These are phyloP conservation scores for Phoxinus dragarum DNA, from an alignment of 2,797 vertebrate genomes.

Conservation along the genomic window DNA sequence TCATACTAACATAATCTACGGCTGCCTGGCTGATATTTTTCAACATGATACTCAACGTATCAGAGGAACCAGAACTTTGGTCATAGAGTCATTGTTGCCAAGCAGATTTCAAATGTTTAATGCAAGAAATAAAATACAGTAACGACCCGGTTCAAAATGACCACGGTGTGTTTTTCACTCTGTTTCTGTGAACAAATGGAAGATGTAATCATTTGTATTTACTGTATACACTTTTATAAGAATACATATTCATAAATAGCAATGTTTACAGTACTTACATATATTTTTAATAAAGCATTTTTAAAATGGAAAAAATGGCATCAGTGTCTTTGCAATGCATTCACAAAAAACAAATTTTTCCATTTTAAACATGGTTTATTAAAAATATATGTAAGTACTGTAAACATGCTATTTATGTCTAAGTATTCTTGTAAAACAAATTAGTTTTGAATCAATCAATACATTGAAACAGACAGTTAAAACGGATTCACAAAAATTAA, in stretches of 20 bases:
- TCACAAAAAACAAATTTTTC: no score
- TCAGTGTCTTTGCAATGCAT: neutral
- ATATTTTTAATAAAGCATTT: neutral
- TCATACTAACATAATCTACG: neutral
- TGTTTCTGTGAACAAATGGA: neutral
- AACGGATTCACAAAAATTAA: neutral
- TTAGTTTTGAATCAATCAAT: no score
- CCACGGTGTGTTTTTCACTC: neutral
- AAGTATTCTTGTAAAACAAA: no score
- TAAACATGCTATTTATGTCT: no score
- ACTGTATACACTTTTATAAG: neutral
- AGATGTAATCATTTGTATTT: neutral
- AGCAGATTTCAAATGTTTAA: conserved; percentile 14
- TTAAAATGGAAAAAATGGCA: neutral
- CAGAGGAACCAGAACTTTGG: neutral
- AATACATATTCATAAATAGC: neutral
- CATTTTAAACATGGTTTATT: no score
- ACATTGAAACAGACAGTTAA: neutral
- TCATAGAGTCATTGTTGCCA: conserved; percentile 14
- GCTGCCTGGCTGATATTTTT: neutral
- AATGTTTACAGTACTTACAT: neutral
- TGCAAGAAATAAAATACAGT: neutral
- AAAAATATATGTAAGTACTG: no score
- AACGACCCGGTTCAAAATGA: neutral
- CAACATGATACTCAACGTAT: neutral